Evolutionary conservation across 2,888 invertebrate species (phyloP).

Genomic region (Pristionchus entomophagus): DNA sequence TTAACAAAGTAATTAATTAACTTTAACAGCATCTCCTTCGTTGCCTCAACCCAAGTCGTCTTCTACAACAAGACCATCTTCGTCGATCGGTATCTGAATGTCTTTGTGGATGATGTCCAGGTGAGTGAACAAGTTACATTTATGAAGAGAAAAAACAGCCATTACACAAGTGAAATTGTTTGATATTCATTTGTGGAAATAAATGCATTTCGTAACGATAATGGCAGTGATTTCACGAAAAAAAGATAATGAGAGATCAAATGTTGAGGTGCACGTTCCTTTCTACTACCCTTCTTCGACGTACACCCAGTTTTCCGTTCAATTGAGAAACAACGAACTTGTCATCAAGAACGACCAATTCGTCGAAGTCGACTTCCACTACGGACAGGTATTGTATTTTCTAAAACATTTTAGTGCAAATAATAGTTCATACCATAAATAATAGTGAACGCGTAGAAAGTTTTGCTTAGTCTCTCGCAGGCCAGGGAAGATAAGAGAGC

Average conservation of each 20-base stretch:
- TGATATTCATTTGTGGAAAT: too few species aligned
- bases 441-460: too few species aligned
- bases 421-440: too few species aligned
- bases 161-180: too few species aligned
- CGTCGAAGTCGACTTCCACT: slow-evolving; percentile 48
- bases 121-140: not conserved
- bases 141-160: too few species aligned
- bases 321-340: slow-evolving; percentile 24
- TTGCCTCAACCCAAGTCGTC: slow-evolving; percentile 63
- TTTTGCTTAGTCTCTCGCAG: too few species aligned
- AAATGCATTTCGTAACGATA: too few species aligned
- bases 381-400: slow-evolving; percentile 14
- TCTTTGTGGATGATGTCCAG: slow-evolving; percentile 57
- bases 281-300: slow-evolving; percentile 63
- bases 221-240: too few species aligned
- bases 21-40: slow-evolving; percentile 58
- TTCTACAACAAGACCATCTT: slow-evolving; percentile 61
- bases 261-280: slow-evolving; percentile 57
- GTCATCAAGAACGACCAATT: slow-evolving; percentile 50
- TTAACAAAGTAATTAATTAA: too few species aligned
- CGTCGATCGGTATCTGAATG: slow-evolving; percentile 57
- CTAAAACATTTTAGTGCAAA: too few species aligned
- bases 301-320: slow-evolving; percentile 44
- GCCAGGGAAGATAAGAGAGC: too few species aligned
- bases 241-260: not conserved